Evolutionary conservation across 2,797 vertebrate genomes (phyloP).

Genomic region (Rhyacichthys aspro): DNA sequence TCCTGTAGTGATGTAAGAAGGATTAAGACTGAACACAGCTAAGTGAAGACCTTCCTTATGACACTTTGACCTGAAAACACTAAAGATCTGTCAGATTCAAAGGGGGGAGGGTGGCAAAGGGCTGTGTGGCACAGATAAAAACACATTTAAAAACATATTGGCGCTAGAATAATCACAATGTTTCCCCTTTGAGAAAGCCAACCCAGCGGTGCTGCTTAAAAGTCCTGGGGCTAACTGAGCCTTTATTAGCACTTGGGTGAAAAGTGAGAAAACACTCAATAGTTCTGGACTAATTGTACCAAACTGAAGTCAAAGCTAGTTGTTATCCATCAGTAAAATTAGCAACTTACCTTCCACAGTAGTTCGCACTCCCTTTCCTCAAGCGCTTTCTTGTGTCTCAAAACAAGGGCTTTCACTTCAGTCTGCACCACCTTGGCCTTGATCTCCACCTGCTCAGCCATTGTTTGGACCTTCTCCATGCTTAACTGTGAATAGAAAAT

Average conservation of each 20-base stretch:
- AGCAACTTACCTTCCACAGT: constrained; percentile 91
- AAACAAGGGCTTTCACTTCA: constrained; percentile 95
- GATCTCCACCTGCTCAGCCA: constrained; percentile 97
- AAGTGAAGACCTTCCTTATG: constrained; percentile 54
- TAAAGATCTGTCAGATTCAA: constrained; percentile 5
- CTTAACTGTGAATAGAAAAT: constrained; percentile 84
- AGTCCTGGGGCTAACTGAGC: not conserved
- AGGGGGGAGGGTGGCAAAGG: not conserved
- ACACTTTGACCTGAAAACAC: constrained; percentile 40
- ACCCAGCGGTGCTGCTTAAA: not conserved
- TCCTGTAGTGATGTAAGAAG: constrained; percentile 26
- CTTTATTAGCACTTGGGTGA: constrained; percentile 3
- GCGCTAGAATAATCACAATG: no score
- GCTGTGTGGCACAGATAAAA: not conserved
- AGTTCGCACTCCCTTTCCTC: constrained; percentile 97
- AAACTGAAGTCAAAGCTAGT: no score
- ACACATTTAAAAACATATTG: not conserved
- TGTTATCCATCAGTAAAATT: not conserved
- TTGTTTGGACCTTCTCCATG: constrained; percentile 96
- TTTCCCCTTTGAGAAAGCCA: not conserved
- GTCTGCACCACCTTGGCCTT: constrained; percentile 97
- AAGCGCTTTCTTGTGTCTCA: constrained; percentile 93
- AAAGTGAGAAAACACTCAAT: not conserved
- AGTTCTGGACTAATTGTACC: no score
- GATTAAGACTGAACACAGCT: constrained; percentile 49